Percentiles rank a stretch among this genome's conserved stretches.
Conservation (phyloP, 2,888 invertebrate genomes). For the Petrolisthes cinctipes region DNA sequence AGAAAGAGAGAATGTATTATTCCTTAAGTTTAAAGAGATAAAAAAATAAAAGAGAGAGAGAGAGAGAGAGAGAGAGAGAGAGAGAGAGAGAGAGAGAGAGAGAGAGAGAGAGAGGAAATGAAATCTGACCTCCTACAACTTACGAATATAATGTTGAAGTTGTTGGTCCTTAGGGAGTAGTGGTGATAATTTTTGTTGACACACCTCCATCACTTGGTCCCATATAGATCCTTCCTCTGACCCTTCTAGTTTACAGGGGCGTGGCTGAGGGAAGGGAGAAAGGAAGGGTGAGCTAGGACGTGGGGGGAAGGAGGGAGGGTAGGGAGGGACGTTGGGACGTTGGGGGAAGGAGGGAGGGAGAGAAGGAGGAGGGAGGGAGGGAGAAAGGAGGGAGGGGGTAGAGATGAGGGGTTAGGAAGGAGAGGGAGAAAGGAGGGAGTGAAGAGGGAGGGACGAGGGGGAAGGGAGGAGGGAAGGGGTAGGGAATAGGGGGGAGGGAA, state of each 20-base stretch:
- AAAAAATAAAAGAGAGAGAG: not conserved
- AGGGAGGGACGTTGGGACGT: not conserved
- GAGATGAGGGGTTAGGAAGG: not conserved
- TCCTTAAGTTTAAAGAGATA: no score
- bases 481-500: no score
- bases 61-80: not conserved
- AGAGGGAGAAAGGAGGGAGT: no score
- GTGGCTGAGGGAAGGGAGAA: not conserved
- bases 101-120: not conserved
- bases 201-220: not conserved
- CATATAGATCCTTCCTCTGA: no score
- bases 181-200: not conserved
- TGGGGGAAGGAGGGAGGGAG: not conserved
- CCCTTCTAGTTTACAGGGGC: no score
- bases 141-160: no score
- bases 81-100: constrained; percentile 5
- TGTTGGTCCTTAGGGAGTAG: no score
- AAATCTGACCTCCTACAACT: not conserved
- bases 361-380: not conserved
- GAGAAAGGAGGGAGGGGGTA: not conserved
- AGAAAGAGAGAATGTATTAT: not conserved
- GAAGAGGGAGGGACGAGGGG: no score
- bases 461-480: no score
- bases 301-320: not conserved
- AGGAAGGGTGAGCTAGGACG: not conserved